A percentile compares a stretch with the other conserved stretches of the same genome.
phyloP scores from a whole-genome alignment of 2,888 invertebrate species.

The Drosophila paranaensis region DNA sequence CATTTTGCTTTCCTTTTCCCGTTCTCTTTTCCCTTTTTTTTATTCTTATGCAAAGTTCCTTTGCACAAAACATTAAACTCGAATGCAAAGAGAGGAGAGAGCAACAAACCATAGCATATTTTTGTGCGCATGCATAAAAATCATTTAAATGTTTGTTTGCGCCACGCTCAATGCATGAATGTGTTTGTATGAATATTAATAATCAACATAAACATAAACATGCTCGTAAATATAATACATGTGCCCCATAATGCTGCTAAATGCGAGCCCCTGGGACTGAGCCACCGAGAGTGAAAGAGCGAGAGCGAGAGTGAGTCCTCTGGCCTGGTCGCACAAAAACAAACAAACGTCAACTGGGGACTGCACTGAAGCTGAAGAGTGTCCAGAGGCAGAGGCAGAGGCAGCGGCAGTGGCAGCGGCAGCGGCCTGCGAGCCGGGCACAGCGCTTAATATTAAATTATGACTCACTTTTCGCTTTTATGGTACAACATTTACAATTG shows the following conservation, averaged over 20 bases:
- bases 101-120: conserved; percentile 51
- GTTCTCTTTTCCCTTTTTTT: conserved; percentile 23
- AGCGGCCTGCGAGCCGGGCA: not conserved
- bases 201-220: conserved; percentile 61
- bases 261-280: conserved; percentile 21
- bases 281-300: not conserved
- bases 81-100: conserved; percentile 39
- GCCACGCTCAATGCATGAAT: conserved; percentile 43
- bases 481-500: conserved; percentile 48
- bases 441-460: conserved; percentile 53
- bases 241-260: conserved; percentile 47
- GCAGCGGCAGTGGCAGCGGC: not conserved
- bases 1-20: conserved; percentile 1
- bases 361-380: conserved; percentile 24
- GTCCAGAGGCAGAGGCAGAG: not conserved
- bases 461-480: conserved; percentile 57
- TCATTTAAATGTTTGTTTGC: conserved; percentile 70
- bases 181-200: conserved; percentile 69
- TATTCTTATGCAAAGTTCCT: conserved; percentile 56
- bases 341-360: conserved; percentile 38
- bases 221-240: conserved; percentile 57
- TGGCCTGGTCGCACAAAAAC: conserved; percentile 7
- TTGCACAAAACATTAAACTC: conserved; percentile 69
- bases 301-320: not conserved
- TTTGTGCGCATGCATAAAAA: conserved; percentile 66